A percentile compares a stretch with the other conserved stretches of the same genome.
Conservation (phyloP, 2,797 vertebrate species). For the Todus mexicanus region DNA sequence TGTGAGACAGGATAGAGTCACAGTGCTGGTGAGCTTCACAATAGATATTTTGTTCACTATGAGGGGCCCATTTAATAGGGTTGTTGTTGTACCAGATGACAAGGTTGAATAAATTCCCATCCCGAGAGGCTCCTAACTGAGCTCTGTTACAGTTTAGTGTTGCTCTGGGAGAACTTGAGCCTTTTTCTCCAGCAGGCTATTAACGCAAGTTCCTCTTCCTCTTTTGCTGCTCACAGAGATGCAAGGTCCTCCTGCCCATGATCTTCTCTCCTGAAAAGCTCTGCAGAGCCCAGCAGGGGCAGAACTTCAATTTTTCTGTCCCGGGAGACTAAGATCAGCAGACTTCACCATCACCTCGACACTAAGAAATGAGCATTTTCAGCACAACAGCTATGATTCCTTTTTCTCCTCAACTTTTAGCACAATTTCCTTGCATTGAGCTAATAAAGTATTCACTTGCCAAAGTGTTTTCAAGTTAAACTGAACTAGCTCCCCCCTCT, state of each 20-base stretch:
- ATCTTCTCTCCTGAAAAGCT: not conserved
- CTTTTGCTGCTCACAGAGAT: not conserved
- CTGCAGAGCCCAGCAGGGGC: not conserved
- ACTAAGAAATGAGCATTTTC: not conserved
- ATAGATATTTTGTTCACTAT: not conserved
- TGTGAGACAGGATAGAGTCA: too few relatives aligned
- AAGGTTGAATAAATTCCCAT: not conserved
- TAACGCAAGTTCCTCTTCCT: not conserved
- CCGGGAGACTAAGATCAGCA: not conserved
- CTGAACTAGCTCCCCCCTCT: not conserved
- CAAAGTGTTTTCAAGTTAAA: not conserved
- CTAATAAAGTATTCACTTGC: not conserved
- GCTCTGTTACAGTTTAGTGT: not conserved
- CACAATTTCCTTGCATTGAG: not conserved
- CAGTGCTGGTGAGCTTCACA: not conserved
- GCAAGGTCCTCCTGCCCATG: not conserved
- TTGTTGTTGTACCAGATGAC: not conserved
- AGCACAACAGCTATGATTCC: not conserved
- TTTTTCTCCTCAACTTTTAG: not conserved
- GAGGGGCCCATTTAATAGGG: not conserved
- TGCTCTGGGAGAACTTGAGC: not conserved
- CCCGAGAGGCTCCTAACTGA: not conserved
- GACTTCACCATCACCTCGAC: fast-evolving
- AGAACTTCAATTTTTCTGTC: not conserved
- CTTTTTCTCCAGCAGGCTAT: not conserved